Evolutionary conservation across 2,113 vertebrate genomes (phyloP).

Genomic region (Nerophis ophidion): DNA sequence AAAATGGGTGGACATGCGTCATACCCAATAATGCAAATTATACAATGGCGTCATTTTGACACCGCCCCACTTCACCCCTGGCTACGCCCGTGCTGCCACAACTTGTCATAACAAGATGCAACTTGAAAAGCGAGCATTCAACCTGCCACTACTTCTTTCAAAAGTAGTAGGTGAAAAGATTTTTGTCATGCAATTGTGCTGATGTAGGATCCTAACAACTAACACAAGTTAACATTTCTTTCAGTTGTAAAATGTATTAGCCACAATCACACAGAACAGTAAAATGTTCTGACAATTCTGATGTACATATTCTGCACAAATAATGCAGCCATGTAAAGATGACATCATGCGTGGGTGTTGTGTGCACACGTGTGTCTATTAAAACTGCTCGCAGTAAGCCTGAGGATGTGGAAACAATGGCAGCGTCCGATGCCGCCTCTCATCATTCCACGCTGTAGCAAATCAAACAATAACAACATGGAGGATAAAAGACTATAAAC

Average conservation of each 20-base stretch:
- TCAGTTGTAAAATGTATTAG: neutral
- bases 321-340: conserved; percentile 6
- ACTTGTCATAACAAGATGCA: too few relatives aligned
- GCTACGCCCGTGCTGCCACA: too few relatives aligned
- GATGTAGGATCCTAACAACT: neutral
- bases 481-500: conserved; percentile 43
- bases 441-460: conserved; percentile 39
- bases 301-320: neutral
- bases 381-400: conserved; percentile 38
- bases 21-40: too few relatives aligned
- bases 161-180: neutral
- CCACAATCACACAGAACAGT: neutral
- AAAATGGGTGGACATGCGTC: too few relatives aligned
- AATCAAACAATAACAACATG: conserved; percentile 49
- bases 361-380: conserved; percentile 34
- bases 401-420: conserved; percentile 44
- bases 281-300: neutral
- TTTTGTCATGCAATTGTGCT: neutral
- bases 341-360: conserved; percentile 19
- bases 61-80: too few relatives aligned
- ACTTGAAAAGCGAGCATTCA: too few relatives aligned
- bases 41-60: too few relatives aligned
- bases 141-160: neutral
- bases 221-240: neutral
- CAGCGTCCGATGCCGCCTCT: conserved; percentile 44